phyloP scores from a whole-genome alignment of 2,113 vertebrate species.

The Muscicapa adusta region DNA sequence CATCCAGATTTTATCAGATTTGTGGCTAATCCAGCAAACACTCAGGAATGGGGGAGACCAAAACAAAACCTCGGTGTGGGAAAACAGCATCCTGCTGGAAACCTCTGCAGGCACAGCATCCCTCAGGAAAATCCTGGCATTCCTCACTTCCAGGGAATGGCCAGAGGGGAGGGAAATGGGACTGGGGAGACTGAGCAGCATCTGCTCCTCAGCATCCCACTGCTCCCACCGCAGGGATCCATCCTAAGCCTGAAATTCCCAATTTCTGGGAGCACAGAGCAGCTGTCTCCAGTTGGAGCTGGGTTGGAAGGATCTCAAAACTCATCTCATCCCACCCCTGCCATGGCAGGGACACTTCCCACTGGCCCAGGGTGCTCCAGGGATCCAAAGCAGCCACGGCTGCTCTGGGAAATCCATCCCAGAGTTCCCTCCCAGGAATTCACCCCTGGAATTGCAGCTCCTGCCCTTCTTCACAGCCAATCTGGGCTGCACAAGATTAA shows the following conservation, averaged over 20 bases:
- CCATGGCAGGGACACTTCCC: not conserved
- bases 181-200: not conserved
- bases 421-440: not conserved
- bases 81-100: not conserved
- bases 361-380: fast-evolving
- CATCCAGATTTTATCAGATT: not conserved
- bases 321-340: no score
- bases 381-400: not conserved
- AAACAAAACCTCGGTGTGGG: not conserved
- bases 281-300: not conserved
- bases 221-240: not conserved
- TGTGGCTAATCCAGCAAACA: not conserved
- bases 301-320: not conserved
- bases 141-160: not conserved
- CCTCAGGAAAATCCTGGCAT: not conserved
- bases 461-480: not conserved
- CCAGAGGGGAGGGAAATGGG: not conserved
- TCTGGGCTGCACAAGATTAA: not conserved
- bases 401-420: not conserved
- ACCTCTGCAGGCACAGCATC: not conserved
- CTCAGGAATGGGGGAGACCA: not conserved
- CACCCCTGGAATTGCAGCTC: not conserved
- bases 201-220: not conserved
- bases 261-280: fast-evolving
- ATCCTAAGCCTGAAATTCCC: not conserved